Percentiles rank a stretch among this genome's conserved stretches.
phyloP scores from a whole-genome alignment of 2,797 vertebrate genomes.

The Coluber constrictor region DNA sequence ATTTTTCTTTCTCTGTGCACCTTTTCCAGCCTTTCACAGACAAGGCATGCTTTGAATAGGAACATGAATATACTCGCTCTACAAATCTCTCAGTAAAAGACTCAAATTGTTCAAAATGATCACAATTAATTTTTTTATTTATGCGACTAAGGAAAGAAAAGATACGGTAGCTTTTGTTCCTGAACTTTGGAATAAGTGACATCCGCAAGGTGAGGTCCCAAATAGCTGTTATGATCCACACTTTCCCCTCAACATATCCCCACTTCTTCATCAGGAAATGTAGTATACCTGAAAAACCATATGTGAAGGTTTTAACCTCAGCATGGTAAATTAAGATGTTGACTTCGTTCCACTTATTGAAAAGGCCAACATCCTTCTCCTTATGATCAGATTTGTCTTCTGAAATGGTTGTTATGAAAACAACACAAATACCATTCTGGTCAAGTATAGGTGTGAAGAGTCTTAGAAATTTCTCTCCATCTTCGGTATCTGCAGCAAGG shows the following conservation, averaged over 20 bases:
- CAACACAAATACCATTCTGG: not conserved
- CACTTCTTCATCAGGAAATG: fast-evolving
- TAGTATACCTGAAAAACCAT: fast-evolving
- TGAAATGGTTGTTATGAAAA: not conserved
- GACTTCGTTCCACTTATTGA: not conserved
- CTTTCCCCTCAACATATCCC: not conserved
- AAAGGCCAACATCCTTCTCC: not conserved
- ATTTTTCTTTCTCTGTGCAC: not conserved
- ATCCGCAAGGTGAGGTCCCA: not conserved
- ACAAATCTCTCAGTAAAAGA: not conserved
- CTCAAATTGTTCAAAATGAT: not conserved
- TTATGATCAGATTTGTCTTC: too few relatives aligned
- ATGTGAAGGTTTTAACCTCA: too few relatives aligned
- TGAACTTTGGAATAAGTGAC: fast-evolving
- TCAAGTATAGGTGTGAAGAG: not conserved
- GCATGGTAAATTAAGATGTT: not conserved
- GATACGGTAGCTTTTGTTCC: not conserved
- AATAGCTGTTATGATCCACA: not conserved
- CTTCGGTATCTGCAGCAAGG: not conserved
- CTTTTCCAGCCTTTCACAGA: not conserved
- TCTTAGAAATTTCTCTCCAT: not conserved
- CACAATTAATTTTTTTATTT: not conserved
- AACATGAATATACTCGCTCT: not conserved
- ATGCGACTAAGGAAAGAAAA: not conserved
- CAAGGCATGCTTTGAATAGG: not conserved